Base-by-base conservation (phyloP, 2,113 vertebrate species). In the Promerops cafer region DNA sequence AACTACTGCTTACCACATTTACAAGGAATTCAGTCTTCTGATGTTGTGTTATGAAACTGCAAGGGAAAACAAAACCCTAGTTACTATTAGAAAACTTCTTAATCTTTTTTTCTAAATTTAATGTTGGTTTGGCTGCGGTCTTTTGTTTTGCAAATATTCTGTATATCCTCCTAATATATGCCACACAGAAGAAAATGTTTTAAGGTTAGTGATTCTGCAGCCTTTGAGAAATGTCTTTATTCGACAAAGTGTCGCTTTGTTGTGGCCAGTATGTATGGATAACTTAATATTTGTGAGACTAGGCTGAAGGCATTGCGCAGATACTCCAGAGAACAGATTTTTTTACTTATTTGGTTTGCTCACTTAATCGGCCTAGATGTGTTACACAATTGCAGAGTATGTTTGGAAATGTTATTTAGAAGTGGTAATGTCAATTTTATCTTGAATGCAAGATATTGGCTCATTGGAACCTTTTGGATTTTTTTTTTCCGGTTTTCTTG, bases 11-110 rank as follows among this genome's bases (percentile, higher is more conserved):
- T 96, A 75, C 87, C 90, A 83, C 93, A 56, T 84, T 72, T 77
- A 47, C 44, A 91, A 97, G 83, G 96, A 98, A 97, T 97, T 96
- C 88, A 81, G 88, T 87, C 94, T 97, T 96, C 95, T 89, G 88
- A 94, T 63, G 39, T 79, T 60, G 23, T 50, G 80, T 89, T 97
- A 54, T 40, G 66, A 80, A 95, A 81, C 93, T 65, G n/a, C 50
- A 70, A 86, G 74, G 59, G 57, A 84, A 95, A 97, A 95, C 79
- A 97, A 96, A 96, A 77, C 64, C 68, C n/a, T 71, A 71, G 89
- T 92, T 97, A 68, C 87, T 92, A 12, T 59, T 89, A 61, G 50
- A 90, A 85, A 94, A 71, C 82, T 57, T 96, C 44, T 35, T 42
- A 20, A 75, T 90, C 3, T 54, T 68, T 88, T 66, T 61, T 78